Percentiles rank a stretch among this genome's conserved stretches.
These are phyloP conservation scores for Drosophila chauvacae DNA, from an alignment of 1,140 invertebrate species.

Conservation along the genomic window DNA sequence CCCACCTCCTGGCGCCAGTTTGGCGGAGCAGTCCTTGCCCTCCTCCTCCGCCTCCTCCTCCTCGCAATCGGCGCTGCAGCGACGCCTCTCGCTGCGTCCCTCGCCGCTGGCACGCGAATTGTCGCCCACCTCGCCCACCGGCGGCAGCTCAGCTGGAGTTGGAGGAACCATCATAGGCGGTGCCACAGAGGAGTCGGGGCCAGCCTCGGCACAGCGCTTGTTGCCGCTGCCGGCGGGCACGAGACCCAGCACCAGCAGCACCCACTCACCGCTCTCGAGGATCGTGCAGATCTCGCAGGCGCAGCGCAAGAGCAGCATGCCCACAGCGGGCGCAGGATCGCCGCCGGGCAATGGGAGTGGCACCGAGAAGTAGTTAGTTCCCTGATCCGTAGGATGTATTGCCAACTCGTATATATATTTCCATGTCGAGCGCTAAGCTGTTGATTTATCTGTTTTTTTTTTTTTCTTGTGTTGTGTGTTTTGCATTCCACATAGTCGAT, in stretches of 20 bases:
- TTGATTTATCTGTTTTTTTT: slow-evolving; percentile 6
- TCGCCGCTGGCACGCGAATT: slow-evolving; percentile 77
- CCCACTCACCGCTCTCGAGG: slow-evolving; percentile 78
- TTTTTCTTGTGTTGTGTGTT: not conserved
- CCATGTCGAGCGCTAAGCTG: slow-evolving; percentile 11
- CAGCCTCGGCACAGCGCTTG: slow-evolving; percentile 51
- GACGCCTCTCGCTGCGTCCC: slow-evolving; percentile 78
- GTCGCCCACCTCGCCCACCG: slow-evolving; percentile 50
- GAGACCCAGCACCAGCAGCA: slow-evolving; percentile 76
- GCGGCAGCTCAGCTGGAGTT: not conserved
- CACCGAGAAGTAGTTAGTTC: slow-evolving; percentile 14
- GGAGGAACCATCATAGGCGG: not conserved
- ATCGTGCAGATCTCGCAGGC: slow-evolving; percentile 83
- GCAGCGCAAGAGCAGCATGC: slow-evolving; percentile 82
- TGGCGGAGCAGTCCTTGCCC: slow-evolving; percentile 23
- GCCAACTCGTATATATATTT: slow-evolving; percentile 33
- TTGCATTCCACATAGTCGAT: slow-evolving; percentile 17
- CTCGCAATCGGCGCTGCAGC: slow-evolving; percentile 74
- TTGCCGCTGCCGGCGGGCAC: slow-evolving; percentile 48
- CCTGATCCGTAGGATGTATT: slow-evolving; percentile 20
- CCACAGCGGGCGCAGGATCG: slow-evolving; percentile 13
- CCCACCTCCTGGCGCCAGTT: slow-evolving; percentile 68
- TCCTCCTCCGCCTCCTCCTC: slow-evolving; percentile 6
- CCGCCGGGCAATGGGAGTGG: not conserved
- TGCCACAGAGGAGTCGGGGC: slow-evolving; percentile 37